Conservation (phyloP, 2,797 vertebrate species). For the Poecilia velifera region DNA sequence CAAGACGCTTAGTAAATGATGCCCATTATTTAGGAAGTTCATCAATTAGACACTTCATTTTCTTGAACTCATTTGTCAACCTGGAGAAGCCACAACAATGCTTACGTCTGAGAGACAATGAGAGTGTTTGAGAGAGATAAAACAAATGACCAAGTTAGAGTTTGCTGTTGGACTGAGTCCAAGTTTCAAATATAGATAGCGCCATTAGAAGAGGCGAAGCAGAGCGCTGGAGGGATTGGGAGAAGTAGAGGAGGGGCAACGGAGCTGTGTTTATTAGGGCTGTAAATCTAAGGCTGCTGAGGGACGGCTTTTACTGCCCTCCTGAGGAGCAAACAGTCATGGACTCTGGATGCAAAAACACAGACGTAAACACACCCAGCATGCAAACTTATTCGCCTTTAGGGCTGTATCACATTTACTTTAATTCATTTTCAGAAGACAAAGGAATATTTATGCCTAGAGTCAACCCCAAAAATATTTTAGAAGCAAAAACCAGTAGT, state of each 20-base stretch:
- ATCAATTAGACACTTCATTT: constrained; percentile 63
- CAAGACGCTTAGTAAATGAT: constrained; percentile 40
- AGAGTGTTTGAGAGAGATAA: constrained; percentile 62
- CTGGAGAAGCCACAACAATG: constrained; percentile 38
- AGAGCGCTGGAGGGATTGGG: constrained; percentile 5
- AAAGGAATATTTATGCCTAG: not conserved
- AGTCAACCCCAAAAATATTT: not conserved
- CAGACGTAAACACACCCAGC: constrained; percentile 14
- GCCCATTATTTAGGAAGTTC: constrained; percentile 54
- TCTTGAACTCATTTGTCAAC: constrained; percentile 55
- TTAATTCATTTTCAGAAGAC: constrained; percentile 12
- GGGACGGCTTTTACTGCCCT: constrained; percentile 67
- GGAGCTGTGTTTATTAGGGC: constrained; percentile 54
- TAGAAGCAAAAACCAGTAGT: not conserved
- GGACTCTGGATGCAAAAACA: constrained; percentile 24
- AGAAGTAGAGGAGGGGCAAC: constrained; percentile 21
- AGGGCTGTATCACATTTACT: constrained; percentile 15
- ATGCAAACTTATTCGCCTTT: constrained; percentile 11
- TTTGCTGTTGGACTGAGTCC: constrained; percentile 63
- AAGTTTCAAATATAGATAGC: constrained; percentile 62
- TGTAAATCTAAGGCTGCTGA: constrained; percentile 63
- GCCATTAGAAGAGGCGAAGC: constrained; percentile 46
- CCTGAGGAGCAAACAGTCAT: constrained; percentile 64
- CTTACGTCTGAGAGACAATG: constrained; percentile 29
- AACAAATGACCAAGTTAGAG: constrained; percentile 51